Percentiles rank a stretch among this genome's conserved stretches.
Evolutionary conservation across 2,113 vertebrate species (phyloP).

Genomic region (Oceanites oceanicus): DNA sequence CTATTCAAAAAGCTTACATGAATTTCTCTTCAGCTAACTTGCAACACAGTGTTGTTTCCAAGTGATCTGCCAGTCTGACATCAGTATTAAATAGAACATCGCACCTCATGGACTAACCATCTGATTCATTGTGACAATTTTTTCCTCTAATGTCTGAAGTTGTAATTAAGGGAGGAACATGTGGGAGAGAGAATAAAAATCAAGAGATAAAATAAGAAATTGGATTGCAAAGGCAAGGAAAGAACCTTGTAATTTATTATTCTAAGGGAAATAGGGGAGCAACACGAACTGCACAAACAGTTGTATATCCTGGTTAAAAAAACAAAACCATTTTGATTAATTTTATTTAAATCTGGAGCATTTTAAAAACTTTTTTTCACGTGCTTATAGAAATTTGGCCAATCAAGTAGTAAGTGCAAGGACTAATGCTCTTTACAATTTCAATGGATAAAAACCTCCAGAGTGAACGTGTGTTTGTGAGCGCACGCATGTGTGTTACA

Average conservation of each 20-base stretch:
- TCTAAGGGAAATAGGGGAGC: background rate
- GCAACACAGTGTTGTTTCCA: background rate
- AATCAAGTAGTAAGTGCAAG: background rate
- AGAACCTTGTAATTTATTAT: conserved; percentile 9
- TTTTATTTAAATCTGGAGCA: background rate
- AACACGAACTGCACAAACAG: background rate
- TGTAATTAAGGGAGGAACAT: conserved; percentile 30
- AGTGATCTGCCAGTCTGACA: background rate
- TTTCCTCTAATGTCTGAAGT: background rate
- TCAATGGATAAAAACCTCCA: background rate
- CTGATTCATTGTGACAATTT: conserved; percentile 25
- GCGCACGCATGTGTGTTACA: fast-evolving
- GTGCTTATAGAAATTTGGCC: background rate
- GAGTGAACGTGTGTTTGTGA: background rate
- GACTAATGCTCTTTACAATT: background rate
- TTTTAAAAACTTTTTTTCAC: background rate
- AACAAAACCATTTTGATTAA: background rate
- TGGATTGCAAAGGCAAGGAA: background rate
- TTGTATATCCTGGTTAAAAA: background rate
- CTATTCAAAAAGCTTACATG: background rate
- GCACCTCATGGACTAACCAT: background rate
- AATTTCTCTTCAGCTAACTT: background rate
- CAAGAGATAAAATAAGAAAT: conserved; percentile 34
- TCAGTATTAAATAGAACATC: background rate
- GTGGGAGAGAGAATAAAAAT: conserved; percentile 41